Evolutionary conservation across 2,113 vertebrate species (phyloP), one percentile per base, ranked within the genome.

Genomic region (Laterallus jamaicensis): DNA sequence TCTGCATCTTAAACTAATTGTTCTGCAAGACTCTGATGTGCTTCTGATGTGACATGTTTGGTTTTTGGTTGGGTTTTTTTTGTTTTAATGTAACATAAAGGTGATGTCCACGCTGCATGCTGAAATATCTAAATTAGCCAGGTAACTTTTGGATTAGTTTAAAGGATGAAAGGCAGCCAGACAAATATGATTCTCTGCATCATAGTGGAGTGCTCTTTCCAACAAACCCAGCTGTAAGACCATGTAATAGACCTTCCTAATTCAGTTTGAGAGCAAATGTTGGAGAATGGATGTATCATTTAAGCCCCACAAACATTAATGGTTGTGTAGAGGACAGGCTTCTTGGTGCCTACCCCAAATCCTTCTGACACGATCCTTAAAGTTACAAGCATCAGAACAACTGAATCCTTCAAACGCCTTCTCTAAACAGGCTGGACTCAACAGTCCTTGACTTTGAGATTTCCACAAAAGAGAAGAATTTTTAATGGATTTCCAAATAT

Each of bases 61-160:
- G 49, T 20, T 13, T 44, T 29, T 50, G 49, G 49, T 49, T 49
- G 49, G 49, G 19, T 81, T 24, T 58, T 17, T 39, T 73, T 37
- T n/a, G 12, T 54, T 54, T 54, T 54, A 6, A 8, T 6, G 25
- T 40, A 9, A 14, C 11, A 2, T 17, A 13, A 73, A 54, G 11
- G 15, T 32, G 35, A 2, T 2, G 1, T 11, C 16, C 22, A 6
- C 8, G 0, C 15, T 58, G 24, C 35, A 11, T 21, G 2, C 2
- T 90, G 50, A 60, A 82, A 31, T 56, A 31, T 10, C 28, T 29
- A 56, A 56, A 80, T 47, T 6, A 56, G 20, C 55, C 25, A 29
- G 35, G 66, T 54, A 29, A 59, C 25, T 11, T 75, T 73, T 77
- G 67, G 50, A 25, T 67, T 18, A 28, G 50, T 44, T 63, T 39